Evolutionary conservation across 2,888 invertebrate species (phyloP).

Genomic region (Odontomyia ornata): DNA sequence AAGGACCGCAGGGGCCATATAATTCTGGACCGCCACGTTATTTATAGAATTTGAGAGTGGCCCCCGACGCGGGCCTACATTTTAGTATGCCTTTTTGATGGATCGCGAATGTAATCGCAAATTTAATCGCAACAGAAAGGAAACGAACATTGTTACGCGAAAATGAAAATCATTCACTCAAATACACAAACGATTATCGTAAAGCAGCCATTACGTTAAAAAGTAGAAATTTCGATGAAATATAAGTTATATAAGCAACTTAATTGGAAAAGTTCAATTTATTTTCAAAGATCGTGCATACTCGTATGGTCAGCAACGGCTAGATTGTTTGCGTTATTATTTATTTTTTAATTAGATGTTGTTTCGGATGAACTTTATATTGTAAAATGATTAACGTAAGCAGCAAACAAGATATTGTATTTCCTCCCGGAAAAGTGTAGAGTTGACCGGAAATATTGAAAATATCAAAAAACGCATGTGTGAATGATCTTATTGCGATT

Average conservation of each 20-base stretch:
- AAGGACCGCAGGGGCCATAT: conserved; percentile 59
- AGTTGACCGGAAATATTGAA: background rate
- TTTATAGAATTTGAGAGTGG: conserved; percentile 64
- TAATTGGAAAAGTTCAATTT: background rate
- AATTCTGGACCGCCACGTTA: conserved; percentile 64
- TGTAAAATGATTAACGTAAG: background rate
- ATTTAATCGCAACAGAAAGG: background rate
- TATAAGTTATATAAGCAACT: conserved; percentile 15
- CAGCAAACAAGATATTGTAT: background rate
- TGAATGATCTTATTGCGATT: background rate
- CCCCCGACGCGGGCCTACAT: conserved; percentile 63
- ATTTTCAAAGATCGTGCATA: background rate
- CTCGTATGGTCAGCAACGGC: background rate
- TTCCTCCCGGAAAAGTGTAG: background rate
- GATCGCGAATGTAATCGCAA: conserved; percentile 40
- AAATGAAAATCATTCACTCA: background rate
- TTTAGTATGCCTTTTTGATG: conserved; percentile 64
- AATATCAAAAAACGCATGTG: background rate
- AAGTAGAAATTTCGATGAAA: background rate
- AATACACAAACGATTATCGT: background rate
- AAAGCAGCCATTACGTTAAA: conserved; percentile 4
- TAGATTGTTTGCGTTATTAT: background rate
- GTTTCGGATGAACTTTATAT: background rate
- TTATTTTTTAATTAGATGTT: background rate
- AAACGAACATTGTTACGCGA: conserved; percentile 29